phyloP scores from a whole-genome alignment of 37 sponge, comb jelly and placozoan genomes.

The Cladorhizidae sp. region DNA sequence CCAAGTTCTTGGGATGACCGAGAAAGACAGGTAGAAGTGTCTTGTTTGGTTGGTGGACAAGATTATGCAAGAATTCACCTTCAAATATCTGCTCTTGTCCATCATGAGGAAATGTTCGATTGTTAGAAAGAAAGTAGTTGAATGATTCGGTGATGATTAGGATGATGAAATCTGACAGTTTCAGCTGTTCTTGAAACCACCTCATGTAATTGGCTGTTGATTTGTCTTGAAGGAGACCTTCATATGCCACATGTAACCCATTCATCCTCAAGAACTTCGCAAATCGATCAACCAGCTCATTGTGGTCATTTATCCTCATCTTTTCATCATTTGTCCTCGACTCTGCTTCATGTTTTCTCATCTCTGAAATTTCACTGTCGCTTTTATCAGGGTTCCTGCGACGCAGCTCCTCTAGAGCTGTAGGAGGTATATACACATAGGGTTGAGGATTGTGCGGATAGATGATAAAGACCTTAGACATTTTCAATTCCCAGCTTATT shows the following conservation, averaged over 20 bases:
- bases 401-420: not conserved
- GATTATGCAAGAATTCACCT: slow-evolving; percentile 27
- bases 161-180: slow-evolving; percentile 50
- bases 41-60: slow-evolving; percentile 10
- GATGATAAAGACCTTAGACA: slow-evolving; percentile 52
- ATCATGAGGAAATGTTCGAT: not conserved
- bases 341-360: not conserved
- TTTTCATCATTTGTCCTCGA: not conserved
- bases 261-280: slow-evolving; percentile 9
- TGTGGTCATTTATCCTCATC: not conserved
- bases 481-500: too few relatives aligned
- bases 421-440: slow-evolving; percentile 20
- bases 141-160: slow-evolving; percentile 57
- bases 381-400: not conserved
- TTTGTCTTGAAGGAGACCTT: slow-evolving; percentile 11
- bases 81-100: slow-evolving; percentile 29
- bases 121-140: slow-evolving; percentile 45
- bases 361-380: not conserved
- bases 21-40: slow-evolving; percentile 49
- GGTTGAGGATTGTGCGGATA: slow-evolving; percentile 43
- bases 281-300: slow-evolving; percentile 7
- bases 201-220: slow-evolving; percentile 12
- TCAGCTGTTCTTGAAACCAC: slow-evolving; percentile 44
- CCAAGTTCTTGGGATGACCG: not conserved
- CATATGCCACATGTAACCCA: slow-evolving; percentile 36